Percentiles rank a stretch among this genome's conserved stretches.
phyloP scores from a whole-genome alignment of 2,113 vertebrate genomes.

The Myrmophylax atrothorax region DNA sequence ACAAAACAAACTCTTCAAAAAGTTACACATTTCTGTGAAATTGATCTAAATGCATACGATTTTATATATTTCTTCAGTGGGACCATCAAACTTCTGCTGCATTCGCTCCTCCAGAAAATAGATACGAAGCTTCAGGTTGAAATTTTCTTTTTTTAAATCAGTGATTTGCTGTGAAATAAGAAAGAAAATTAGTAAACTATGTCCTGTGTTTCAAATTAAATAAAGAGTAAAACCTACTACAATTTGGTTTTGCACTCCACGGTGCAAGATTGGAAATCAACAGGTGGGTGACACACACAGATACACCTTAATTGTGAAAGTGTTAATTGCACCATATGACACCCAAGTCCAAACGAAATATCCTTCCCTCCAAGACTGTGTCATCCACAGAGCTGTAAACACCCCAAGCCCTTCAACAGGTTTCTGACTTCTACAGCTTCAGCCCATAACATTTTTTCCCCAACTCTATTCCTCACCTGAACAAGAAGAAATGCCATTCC shows the following conservation, averaged over 20 bases:
- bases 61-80: slow-evolving; percentile 90
- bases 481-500: not conserved
- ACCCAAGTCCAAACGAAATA: not conserved
- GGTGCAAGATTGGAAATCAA: not conserved
- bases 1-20: not conserved
- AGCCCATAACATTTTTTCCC: not conserved
- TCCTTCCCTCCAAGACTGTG: not conserved
- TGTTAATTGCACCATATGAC: not conserved
- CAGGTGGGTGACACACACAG: not conserved
- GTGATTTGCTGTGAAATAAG: slow-evolving; percentile 88
- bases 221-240: not conserved
- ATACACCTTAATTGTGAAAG: accelerated
- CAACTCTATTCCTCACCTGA: not conserved
- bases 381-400: not conserved
- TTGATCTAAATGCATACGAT: slow-evolving; percentile 74
- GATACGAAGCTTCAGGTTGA: slow-evolving; percentile 96
- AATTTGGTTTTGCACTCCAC: not conserved
- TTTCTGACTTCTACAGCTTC: not conserved
- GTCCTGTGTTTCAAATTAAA: not conserved
- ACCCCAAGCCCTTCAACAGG: not conserved
- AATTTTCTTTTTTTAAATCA: slow-evolving; percentile 97
- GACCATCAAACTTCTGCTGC: slow-evolving; percentile 91
- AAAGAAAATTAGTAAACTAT: not conserved
- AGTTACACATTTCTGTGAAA: not conserved
- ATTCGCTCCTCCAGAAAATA: slow-evolving; percentile 96